Evolutionary conservation across 2,113 vertebrate species (phyloP).

Genomic region (Cynopterus brachyotis): DNA sequence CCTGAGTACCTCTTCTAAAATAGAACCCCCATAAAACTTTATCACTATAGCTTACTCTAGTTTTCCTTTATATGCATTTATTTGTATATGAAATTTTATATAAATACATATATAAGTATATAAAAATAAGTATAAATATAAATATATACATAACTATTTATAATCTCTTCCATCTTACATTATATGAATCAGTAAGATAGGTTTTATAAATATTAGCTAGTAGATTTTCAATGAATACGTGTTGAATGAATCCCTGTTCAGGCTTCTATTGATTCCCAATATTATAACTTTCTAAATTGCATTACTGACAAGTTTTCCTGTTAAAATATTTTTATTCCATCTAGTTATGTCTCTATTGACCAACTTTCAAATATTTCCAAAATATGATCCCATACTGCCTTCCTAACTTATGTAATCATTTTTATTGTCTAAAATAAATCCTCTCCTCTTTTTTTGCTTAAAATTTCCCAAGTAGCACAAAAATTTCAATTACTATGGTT

Average conservation of each 20-base stretch:
- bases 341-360: background rate
- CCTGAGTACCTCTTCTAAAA: background rate
- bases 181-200: background rate
- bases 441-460: background rate
- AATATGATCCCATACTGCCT: background rate
- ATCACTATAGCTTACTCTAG: background rate
- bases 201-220: background rate
- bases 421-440: background rate
- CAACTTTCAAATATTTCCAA: background rate
- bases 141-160: background rate
- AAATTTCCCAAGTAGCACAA: background rate
- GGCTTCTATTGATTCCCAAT: background rate
- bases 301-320: background rate
- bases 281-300: background rate
- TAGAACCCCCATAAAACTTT: background rate
- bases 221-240: background rate
- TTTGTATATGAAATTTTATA: background rate
- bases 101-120: background rate
- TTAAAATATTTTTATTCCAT: background rate
- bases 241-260: background rate
- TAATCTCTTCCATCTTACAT: background rate
- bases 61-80: background rate
- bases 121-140: background rate
- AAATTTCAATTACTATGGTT: background rate
- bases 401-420: background rate